A percentile compares a stretch with the other conserved stretches of the same genome.
Evolutionary conservation across 2,113 vertebrate genomes (phyloP).

Genomic region (Catagonus wagneri): DNA sequence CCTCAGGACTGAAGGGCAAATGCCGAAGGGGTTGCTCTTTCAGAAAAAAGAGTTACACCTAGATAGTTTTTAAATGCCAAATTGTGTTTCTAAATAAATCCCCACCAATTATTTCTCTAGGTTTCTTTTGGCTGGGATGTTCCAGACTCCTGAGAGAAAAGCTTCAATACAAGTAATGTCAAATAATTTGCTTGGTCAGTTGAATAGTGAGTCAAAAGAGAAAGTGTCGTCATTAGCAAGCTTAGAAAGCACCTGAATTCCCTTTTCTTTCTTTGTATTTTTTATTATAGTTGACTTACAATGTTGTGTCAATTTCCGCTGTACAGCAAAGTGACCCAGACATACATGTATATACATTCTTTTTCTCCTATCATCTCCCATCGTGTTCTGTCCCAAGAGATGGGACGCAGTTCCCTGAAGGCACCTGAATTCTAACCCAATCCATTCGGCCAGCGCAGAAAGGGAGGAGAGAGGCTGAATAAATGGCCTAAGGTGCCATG

Average conservation of each 20-base stretch:
- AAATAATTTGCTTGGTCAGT: neutral
- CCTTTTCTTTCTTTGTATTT: too few species aligned
- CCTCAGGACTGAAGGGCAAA: neutral
- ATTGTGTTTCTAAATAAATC: neutral
- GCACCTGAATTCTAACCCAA: neutral
- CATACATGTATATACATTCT: too few species aligned
- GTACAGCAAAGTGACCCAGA: too few species aligned
- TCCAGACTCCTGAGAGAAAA: conserved; percentile 6
- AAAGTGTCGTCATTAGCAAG: neutral
- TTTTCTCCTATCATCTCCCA: too few species aligned
- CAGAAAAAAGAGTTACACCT: neutral
- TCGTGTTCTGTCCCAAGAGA: too few species aligned
- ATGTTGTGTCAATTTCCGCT: too few species aligned
- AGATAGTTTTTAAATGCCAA: neutral
- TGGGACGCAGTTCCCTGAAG: too few species aligned
- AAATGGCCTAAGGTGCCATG: neutral
- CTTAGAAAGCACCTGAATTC: neutral
- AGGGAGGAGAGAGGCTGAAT: neutral
- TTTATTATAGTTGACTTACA: too few species aligned
- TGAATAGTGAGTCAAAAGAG: neutral
- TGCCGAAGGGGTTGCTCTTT: neutral
- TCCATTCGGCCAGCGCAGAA: neutral
- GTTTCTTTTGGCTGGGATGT: neutral
- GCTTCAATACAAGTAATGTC: neutral
- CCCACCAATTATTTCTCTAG: neutral